Conservation (phyloP, 2,888 invertebrate genomes). For the Abrostola triplasia region DNA sequence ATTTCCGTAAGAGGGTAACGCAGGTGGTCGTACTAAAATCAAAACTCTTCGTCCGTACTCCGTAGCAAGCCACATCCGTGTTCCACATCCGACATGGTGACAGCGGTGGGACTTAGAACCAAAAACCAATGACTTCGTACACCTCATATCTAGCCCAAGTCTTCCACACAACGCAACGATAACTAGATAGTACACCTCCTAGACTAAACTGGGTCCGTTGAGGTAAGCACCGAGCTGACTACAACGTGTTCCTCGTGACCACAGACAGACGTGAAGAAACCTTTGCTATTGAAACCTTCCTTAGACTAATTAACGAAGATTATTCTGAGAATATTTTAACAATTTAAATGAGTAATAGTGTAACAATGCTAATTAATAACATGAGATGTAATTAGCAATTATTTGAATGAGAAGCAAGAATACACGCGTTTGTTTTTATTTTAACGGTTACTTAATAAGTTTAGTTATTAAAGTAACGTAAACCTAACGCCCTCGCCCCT, state of each 20-base stretch:
- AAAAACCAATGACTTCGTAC: too few relatives aligned
- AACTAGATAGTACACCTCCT: too few relatives aligned
- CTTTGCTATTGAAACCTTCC: slow-evolving; percentile 37
- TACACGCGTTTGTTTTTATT: slow-evolving; percentile 45
- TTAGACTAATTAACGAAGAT: slow-evolving; percentile 49
- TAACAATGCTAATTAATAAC: slow-evolving; percentile 54
- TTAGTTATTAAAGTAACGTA: neutral
- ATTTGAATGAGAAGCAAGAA: slow-evolving; percentile 47
- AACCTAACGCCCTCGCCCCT: neutral
- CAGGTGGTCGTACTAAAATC: too few relatives aligned
- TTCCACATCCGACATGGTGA: too few relatives aligned
- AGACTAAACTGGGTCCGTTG: too few relatives aligned
- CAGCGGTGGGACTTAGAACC: too few relatives aligned
- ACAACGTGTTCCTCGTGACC: neutral
- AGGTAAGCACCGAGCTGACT: too few relatives aligned
- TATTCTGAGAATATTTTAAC: slow-evolving; percentile 57
- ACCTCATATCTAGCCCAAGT: too few relatives aligned
- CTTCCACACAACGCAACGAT: too few relatives aligned
- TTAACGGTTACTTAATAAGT: slow-evolving; percentile 36
- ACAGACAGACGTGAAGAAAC: slow-evolving; percentile 11
- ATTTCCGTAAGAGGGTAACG: too few relatives aligned
- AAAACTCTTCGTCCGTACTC: too few relatives aligned
- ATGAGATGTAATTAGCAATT: slow-evolving; percentile 48
- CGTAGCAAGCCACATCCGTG: too few relatives aligned
- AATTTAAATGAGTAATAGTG: slow-evolving; percentile 58